Percentiles rank a stretch among this genome's conserved stretches.
Evolutionary conservation across 2,888 invertebrate species (phyloP).

Genomic region (Blastobasis lacticolella): DNA sequence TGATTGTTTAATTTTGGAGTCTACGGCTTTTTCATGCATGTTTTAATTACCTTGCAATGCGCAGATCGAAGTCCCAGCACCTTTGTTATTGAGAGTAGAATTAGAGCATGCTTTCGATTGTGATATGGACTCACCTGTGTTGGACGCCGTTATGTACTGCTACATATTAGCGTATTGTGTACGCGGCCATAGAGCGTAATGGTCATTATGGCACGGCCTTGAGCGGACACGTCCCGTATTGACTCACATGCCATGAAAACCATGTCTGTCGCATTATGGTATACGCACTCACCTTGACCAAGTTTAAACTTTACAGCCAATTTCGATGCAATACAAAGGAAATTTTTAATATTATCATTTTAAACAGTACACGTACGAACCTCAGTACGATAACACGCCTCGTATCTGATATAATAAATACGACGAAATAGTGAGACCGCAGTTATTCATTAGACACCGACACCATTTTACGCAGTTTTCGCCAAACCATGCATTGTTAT

Average conservation of each 20-base stretch:
- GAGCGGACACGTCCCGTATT: conserved; percentile 38
- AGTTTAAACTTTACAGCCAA: conserved; percentile 12
- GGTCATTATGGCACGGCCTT: conserved; percentile 51
- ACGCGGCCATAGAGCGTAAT: conserved; percentile 43
- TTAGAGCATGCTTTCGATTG: conserved; percentile 38
- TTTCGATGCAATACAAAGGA: neutral
- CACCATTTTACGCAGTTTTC: conserved; percentile 11
- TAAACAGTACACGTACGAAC: neutral
- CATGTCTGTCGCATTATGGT: conserved; percentile 13
- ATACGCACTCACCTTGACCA: conserved; percentile 40
- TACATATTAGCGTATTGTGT: conserved; percentile 49
- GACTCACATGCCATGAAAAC: conserved; percentile 23
- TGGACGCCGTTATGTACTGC: conserved; percentile 42
- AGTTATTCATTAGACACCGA: conserved; percentile 9
- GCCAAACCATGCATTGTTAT: conserved; percentile 9
- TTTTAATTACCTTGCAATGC: conserved; percentile 42
- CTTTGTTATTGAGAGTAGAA: conserved; percentile 36
- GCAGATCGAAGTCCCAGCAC: conserved; percentile 52
- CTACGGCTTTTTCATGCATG: conserved; percentile 47
- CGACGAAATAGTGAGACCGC: neutral
- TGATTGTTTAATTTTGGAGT: conserved; percentile 68
- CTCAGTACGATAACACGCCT: neutral
- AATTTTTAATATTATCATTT: too few relatives aligned
- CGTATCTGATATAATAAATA: neutral
- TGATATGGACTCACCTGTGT: conserved; percentile 54